Evolutionary conservation across 2,888 invertebrate species (phyloP).

Genomic region (Lithophane ornitopus): DNA sequence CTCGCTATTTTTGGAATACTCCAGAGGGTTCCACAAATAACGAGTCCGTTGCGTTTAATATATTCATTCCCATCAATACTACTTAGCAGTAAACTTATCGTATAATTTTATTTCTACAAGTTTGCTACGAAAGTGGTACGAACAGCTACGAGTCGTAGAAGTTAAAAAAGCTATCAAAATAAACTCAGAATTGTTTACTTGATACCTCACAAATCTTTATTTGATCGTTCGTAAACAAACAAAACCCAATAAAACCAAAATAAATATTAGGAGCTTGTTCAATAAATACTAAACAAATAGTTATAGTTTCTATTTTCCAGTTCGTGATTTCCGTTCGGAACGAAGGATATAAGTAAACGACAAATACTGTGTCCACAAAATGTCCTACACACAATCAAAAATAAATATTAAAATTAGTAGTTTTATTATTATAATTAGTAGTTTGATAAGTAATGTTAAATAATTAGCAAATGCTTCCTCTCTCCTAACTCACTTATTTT

Average conservation of each 20-base stretch:
- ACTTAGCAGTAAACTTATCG: neutral
- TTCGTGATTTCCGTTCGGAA: conserved; percentile 77
- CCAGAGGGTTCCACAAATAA: too few species aligned
- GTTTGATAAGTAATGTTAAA: too few species aligned
- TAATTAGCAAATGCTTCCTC: too few species aligned
- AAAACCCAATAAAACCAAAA: conserved; percentile 45
- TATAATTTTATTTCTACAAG: neutral
- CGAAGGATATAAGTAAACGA: conserved; percentile 73
- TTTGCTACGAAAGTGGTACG: conserved; percentile 2
- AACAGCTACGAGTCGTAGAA: neutral
- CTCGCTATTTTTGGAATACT: neutral
- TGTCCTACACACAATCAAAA: conserved; percentile 37
- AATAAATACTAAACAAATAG: conserved; percentile 57
- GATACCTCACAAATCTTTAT: conserved; percentile 10
- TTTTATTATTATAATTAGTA: too few species aligned
- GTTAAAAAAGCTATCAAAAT: neutral
- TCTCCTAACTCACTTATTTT: too few species aligned
- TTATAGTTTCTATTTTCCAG: conserved; percentile 70
- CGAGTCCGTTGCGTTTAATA: neutral
- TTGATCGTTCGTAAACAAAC: conserved; percentile 27
- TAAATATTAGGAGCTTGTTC: conserved; percentile 41
- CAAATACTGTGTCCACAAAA: conserved; percentile 55
- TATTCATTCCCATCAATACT: neutral
- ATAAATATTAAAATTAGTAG: conserved; percentile 42
- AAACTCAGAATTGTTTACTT: conserved; percentile 11